Conservation (phyloP, 2,888 invertebrate species). For the Omphaloscelis lunosa region DNA sequence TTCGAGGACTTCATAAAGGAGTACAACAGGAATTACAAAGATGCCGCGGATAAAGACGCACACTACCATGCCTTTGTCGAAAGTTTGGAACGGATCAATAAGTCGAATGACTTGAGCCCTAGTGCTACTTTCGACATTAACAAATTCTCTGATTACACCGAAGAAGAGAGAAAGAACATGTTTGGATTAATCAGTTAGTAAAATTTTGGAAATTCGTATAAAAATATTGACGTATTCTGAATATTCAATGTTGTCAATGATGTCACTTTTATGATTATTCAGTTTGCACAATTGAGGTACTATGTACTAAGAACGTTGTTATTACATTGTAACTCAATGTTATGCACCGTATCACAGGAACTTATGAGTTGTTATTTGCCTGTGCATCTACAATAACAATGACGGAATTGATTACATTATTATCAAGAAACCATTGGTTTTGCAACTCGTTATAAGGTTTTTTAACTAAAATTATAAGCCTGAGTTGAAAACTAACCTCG, state of each 20-base stretch:
- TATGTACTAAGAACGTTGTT: no score
- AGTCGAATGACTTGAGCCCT: conserved; percentile 8
- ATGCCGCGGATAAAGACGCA: conserved; percentile 70
- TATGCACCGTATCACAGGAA: conserved; percentile 1
- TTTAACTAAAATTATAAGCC: background rate
- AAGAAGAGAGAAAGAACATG: conserved; percentile 63
- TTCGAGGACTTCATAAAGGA: conserved; percentile 74
- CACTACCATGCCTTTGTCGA: conserved; percentile 70
- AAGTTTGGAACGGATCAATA: conserved; percentile 69
- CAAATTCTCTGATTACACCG: conserved; percentile 74
- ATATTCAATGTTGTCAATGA: conserved; percentile 10
- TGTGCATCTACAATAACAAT: conserved; percentile 24
- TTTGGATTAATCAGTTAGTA: conserved; percentile 60
- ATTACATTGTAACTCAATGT: no score
- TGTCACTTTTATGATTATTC: conserved; percentile 14
- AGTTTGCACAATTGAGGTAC: background rate
- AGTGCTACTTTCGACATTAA: conserved; percentile 72
- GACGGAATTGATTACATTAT: conserved; percentile 21
- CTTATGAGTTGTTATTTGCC: conserved; percentile 25
- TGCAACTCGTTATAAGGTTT: background rate
- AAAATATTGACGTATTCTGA: background rate
- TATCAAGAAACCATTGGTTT: conserved; percentile 6
- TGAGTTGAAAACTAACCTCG: conserved; percentile 25
- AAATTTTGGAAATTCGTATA: conserved; percentile 27
- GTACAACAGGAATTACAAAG: conserved; percentile 71